Conservation (phyloP, 2,888 invertebrate genomes). For the Tetrapedia diversipes region DNA sequence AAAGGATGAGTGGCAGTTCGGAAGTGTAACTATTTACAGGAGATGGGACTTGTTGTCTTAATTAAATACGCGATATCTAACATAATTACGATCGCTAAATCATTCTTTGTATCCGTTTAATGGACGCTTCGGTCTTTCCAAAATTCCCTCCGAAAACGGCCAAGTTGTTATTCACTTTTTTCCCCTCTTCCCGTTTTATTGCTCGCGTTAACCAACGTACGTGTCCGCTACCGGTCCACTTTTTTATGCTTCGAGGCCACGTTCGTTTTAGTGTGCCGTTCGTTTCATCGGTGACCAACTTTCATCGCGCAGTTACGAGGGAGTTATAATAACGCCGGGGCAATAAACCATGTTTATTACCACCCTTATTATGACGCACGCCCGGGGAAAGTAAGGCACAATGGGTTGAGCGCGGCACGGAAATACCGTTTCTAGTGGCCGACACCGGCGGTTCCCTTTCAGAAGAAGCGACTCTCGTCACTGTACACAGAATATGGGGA, state of each 20-base stretch:
- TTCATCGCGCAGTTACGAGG: conserved; percentile 30
- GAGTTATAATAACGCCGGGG: conserved; percentile 51
- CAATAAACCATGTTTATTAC: conserved; percentile 58
- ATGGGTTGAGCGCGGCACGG: conserved; percentile 20
- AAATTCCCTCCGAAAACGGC: background rate
- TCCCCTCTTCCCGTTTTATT: background rate
- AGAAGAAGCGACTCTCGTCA: conserved; percentile 1
- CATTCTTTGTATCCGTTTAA: too few relatives aligned
- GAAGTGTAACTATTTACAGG: too few relatives aligned
- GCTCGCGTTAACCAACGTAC: background rate
- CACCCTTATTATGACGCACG: conserved; percentile 44
- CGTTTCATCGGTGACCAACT: conserved; percentile 52
- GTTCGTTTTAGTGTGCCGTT: conserved; percentile 22
- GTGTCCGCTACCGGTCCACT: background rate
- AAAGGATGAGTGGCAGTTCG: too few relatives aligned
- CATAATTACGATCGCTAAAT: too few relatives aligned
- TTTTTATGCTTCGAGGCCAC: conserved; percentile 15
- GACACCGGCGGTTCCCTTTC: background rate
- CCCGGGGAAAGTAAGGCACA: conserved; percentile 17
- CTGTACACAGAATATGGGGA: background rate
- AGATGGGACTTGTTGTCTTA: too few relatives aligned
- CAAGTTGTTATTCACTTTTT: conserved; percentile 23
- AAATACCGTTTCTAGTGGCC: conserved; percentile 27
- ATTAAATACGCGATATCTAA: too few relatives aligned
- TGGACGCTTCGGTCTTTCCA: background rate